These are phyloP conservation scores for Polyodon spathula DNA, from an alignment of 2,113 vertebrate species.

Conservation along the genomic window DNA sequence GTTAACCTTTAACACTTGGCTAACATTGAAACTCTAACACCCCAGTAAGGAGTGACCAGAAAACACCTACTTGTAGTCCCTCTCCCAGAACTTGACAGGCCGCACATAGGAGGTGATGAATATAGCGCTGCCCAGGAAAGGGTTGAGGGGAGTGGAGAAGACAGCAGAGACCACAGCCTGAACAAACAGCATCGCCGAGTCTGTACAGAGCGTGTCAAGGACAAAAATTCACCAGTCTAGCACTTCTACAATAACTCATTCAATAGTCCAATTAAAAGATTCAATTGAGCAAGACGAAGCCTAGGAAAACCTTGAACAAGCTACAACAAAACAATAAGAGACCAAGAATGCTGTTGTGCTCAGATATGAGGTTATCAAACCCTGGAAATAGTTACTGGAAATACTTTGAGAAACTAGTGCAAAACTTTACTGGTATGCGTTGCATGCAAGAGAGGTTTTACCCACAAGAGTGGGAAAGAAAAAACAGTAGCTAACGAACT, in stretches of 20 bases:
- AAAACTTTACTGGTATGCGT: too few species aligned
- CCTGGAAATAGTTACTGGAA: too few species aligned
- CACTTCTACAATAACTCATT: not conserved
- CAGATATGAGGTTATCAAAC: too few species aligned
- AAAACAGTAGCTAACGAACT: too few species aligned
- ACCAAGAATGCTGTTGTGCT: too few species aligned
- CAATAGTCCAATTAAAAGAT: not conserved
- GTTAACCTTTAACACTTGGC: not conserved
- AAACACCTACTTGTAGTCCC: slow-evolving; percentile 77
- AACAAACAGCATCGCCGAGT: slow-evolving; percentile 82
- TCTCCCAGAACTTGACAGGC: slow-evolving; percentile 84
- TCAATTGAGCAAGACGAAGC: too few species aligned
- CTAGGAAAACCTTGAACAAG: too few species aligned
- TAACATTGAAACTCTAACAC: not conserved
- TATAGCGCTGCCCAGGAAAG: slow-evolving; percentile 81
- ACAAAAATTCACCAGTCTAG: slow-evolving; percentile 11
- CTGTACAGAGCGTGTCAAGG: slow-evolving; percentile 57
- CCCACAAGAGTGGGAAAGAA: too few species aligned
- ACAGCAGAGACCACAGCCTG: slow-evolving; percentile 73
- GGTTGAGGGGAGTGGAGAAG: slow-evolving; percentile 78
- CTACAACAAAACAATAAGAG: too few species aligned
- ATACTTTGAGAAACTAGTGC: too few species aligned
- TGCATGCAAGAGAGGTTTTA: too few species aligned
- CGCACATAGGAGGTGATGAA: slow-evolving; percentile 85
- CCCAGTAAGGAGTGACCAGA: not conserved